Evolutionary conservation across 1,140 invertebrate genomes (phyloP).

Genomic region (Panulirus ornatus): DNA sequence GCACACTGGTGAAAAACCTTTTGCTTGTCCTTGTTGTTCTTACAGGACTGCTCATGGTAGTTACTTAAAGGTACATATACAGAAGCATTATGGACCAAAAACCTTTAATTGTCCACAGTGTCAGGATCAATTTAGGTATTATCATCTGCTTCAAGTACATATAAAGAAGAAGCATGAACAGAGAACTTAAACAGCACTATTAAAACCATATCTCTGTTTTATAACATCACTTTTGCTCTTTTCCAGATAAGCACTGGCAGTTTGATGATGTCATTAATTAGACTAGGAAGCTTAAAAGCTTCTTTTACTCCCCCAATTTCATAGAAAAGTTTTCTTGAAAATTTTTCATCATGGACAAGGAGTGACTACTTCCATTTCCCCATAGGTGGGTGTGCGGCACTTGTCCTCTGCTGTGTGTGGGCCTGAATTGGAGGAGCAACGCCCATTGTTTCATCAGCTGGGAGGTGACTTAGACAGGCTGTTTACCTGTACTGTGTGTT

Average conservation of each 20-base stretch:
- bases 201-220: neutral
- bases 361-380: slow-evolving; percentile 47
- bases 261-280: neutral
- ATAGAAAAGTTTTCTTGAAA: neutral
- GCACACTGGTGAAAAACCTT: slow-evolving; percentile 36
- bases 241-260: neutral
- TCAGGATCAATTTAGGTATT: neutral
- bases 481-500: slow-evolving; percentile 32
- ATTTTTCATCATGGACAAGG: neutral
- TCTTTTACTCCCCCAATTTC: too few relatives aligned
- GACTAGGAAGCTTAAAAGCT: slow-evolving; percentile 2
- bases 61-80: slow-evolving; percentile 23
- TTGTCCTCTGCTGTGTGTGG: slow-evolving; percentile 24
- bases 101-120: neutral
- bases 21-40: slow-evolving; percentile 10
- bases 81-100: slow-evolving; percentile 6
- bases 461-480: neutral
- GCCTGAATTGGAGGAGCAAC: slow-evolving; percentile 21
- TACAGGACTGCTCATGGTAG: slow-evolving; percentile 34
- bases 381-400: slow-evolving; percentile 41
- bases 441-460: neutral
- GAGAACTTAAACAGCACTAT: neutral
- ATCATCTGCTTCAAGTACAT: neutral
- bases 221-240: neutral
- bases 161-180: neutral